Evolutionary conservation across 2,113 vertebrate species (phyloP), one percentile per base, ranked within the genome.

Genomic region (Buteo buteo): DNA sequence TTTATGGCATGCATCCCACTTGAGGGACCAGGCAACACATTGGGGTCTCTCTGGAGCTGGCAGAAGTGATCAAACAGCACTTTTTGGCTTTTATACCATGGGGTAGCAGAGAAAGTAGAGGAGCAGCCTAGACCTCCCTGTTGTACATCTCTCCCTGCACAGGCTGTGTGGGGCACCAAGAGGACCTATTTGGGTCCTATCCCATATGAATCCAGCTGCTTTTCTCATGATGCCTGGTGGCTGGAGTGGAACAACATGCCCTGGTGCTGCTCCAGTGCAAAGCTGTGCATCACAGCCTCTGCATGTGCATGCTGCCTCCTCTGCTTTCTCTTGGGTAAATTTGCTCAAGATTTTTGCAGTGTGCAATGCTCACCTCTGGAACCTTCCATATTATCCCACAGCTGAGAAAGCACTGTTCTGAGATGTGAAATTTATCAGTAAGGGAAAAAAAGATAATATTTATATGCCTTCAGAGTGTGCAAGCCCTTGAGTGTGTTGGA

Each of bases 121-220:
- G 3, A 78, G 15, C 4, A 85, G 6, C 28, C 45, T 40, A 40
- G n/a, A 38, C 6, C 8, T 20, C 32, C n/a, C 5, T 54, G 31
- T 20, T 47, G 36, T 57, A 14, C 28, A 7, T 5, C 36, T 83
- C 31, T 61, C 31, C 10, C n/a, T 31, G 40, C 31, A n/a, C 36
- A n/a, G n/a, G 50, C 13, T 10, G 4, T 25, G 44, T 0, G 0
- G 71, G 45, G 24, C 42, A n/a, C 6, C 0, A 3, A 10, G 42
- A 64, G 6, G 12, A 55, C 7, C 3, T 5, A 2, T 36, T 29
- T 84, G 42, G 5, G 16, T 17, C 14, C 26, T 31, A 94, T 45
- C 7, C 10, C 24, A 28, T 26, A 21, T 11, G n/a, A 59, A 93
- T 72, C 57, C 66, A 40, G 22, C n/a, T 64, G 47, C 0, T 82